phyloP scores from a whole-genome alignment of 2,113 vertebrate species.

The Alces alces region DNA sequence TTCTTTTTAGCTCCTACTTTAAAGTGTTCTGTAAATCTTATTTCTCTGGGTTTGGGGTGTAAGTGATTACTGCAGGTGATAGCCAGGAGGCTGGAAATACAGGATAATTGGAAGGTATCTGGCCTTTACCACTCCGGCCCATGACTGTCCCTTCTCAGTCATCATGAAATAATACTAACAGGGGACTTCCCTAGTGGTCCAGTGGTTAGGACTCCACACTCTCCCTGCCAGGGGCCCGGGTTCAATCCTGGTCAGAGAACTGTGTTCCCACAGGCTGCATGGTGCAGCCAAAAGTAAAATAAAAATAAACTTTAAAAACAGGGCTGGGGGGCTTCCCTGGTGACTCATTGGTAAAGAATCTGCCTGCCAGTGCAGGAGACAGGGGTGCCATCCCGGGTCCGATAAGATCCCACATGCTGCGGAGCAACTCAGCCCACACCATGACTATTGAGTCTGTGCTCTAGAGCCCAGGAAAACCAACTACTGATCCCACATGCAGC shows the following conservation, averaged over 20 bases:
- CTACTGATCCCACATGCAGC: neutral
- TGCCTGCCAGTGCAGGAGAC: neutral
- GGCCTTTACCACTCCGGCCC: neutral
- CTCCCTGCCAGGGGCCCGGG: neutral
- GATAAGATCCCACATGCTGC: neutral
- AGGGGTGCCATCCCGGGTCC: neutral
- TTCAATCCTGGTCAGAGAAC: neutral
- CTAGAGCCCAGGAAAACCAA: neutral
- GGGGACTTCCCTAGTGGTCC: neutral
- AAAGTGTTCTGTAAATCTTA: neutral
- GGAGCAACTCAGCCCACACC: neutral
- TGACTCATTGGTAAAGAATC: neutral
- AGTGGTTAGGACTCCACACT: neutral
- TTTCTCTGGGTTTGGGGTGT: neutral
- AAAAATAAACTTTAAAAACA: neutral
- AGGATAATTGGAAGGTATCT: fast-evolving
- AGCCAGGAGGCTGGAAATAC: neutral
- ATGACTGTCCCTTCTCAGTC: neutral
- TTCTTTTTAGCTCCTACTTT: neutral
- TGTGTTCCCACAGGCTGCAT: neutral
- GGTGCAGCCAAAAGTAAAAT: neutral
- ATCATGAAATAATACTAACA: neutral
- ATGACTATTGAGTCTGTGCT: neutral
- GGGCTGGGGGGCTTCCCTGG: neutral
- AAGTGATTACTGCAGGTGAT: neutral